Conservation (phyloP, 2,888 invertebrate genomes). For the Theretra japonica region DNA sequence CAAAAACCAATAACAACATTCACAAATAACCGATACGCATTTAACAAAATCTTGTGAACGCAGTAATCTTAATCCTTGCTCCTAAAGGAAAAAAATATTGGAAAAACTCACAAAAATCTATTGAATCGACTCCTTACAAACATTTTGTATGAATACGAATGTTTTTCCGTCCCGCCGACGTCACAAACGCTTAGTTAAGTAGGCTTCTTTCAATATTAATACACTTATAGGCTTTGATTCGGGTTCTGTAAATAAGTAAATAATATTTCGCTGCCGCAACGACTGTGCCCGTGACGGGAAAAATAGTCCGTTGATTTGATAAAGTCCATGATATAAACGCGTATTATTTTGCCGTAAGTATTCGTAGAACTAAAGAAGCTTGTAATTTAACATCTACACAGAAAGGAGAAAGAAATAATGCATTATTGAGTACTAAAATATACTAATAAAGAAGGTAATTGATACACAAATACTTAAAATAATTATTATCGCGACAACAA, state of each 20-base stretch:
- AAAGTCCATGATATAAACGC: not conserved
- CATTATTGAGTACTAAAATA: too few relatives aligned
- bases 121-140: not conserved
- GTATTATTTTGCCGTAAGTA: not conserved
- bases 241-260: not conserved
- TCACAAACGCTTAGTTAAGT: not conserved
- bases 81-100: not conserved
- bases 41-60: not conserved
- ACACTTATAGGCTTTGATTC: constrained; percentile 1
- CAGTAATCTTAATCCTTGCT: not conserved
- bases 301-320: not conserved
- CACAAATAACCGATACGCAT: not conserved
- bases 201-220: constrained; percentile 4
- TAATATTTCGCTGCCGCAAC: constrained; percentile 5
- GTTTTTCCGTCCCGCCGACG: not conserved
- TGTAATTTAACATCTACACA: too few relatives aligned
- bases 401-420: too few relatives aligned
- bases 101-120: not conserved
- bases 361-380: too few relatives aligned
- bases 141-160: not conserved
- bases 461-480: too few relatives aligned
- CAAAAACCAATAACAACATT: not conserved
- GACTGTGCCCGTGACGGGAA: not conserved
- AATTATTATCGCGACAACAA: too few relatives aligned
- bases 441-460: too few relatives aligned